Conservation (phyloP, 2,113 vertebrate species). For the Ammodramus savannarum region DNA sequence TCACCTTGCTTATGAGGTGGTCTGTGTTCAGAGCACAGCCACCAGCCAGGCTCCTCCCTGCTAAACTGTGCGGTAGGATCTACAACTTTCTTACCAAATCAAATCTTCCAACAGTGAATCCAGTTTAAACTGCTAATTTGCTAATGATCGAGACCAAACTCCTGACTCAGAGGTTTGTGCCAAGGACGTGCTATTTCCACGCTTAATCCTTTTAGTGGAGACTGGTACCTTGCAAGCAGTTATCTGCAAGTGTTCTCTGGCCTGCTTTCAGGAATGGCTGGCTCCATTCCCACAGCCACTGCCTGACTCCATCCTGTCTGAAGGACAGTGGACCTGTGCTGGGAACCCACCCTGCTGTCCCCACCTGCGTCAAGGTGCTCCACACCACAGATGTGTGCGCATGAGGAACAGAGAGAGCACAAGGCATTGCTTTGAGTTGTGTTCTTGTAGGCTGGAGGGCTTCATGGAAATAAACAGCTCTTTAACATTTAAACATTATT, state of each 20-base stretch:
- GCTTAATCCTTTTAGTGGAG: neutral
- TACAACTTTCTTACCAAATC: neutral
- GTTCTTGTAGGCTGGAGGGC: neutral
- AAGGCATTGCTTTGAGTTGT: neutral
- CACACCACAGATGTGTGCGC: rapidly evolving
- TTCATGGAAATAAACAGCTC: neutral
- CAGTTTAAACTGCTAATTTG: neutral
- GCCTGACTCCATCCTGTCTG: neutral
- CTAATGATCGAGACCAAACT: neutral
- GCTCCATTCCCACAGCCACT: neutral
- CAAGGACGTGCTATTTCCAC: neutral
- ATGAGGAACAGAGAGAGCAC: neutral
- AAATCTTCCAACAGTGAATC: neutral
- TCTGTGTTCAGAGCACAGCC: neutral
- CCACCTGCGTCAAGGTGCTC: neutral
- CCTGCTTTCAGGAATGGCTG: neutral
- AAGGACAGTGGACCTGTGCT: neutral
- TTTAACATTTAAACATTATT: neutral
- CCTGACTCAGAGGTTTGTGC: neutral
- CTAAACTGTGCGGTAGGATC: neutral
- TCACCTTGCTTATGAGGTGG: rapidly evolving
- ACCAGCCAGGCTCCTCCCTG: neutral
- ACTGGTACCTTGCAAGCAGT: neutral
- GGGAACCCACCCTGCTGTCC: neutral
- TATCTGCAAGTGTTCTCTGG: neutral